Evolutionary conservation across 1,140 invertebrate genomes (phyloP).

Genomic region (Pseudomyrmex dendroicus): DNA sequence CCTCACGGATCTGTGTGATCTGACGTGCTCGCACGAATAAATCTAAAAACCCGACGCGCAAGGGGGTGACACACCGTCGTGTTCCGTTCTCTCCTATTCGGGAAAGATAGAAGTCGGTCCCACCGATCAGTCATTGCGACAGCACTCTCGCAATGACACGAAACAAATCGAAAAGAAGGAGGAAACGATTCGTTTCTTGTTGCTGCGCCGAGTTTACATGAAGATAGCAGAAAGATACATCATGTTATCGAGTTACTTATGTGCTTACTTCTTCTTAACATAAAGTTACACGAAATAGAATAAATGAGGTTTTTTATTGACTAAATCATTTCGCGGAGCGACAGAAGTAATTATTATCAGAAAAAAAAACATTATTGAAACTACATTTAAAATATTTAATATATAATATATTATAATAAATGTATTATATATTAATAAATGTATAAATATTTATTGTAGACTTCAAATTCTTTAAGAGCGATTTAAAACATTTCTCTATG

Average conservation of each 20-base stretch:
- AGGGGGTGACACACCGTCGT: constrained; percentile 68
- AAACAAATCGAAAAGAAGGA: constrained; percentile 70
- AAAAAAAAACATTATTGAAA: too few relatives aligned
- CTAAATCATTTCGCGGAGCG: background rate
- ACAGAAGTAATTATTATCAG: too few relatives aligned
- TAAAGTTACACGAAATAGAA: background rate
- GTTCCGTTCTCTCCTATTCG: constrained; percentile 65
- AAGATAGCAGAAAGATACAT: constrained; percentile 1
- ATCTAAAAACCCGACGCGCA: constrained; percentile 58
- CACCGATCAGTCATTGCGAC: constrained; percentile 76
- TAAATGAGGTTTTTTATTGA: background rate
- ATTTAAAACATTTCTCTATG: background rate
- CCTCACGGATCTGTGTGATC: constrained; percentile 27
- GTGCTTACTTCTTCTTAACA: background rate
- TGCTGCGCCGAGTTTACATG: constrained; percentile 25
- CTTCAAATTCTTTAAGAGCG: background rate
- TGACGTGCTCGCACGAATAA: constrained; percentile 58
- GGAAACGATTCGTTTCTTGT: constrained; percentile 33
- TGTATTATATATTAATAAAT: background rate
- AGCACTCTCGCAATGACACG: constrained; percentile 68
- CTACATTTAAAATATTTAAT: too few relatives aligned
- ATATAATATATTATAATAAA: too few relatives aligned
- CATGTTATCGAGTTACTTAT: constrained; percentile 45
- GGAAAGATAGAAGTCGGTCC: constrained; percentile 69
- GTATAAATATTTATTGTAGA: background rate